Base-by-base conservation (phyloP, 2,888 invertebrate species). In the Spilosoma lubricipeda region DNA sequence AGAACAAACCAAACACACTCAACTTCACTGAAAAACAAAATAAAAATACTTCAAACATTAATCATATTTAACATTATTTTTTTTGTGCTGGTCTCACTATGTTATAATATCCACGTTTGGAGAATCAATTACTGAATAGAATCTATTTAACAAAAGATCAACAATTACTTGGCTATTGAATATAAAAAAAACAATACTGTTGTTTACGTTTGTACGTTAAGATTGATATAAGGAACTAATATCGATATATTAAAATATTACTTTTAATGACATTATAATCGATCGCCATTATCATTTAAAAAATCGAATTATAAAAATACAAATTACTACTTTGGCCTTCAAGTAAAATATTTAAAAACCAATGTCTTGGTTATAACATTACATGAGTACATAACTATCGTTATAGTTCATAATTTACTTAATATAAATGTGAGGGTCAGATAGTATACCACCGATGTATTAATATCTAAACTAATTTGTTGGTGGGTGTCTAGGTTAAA, bases 1-100 rank as follows among this genome's bases (percentile, higher is more conserved):
- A 92, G 89, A 92, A 92, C 93, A 95, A 94, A 94, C 92, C 93
- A 94, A 95, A 95, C 95, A 93, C 94, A 91, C 94, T 90, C 90
- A 88, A 90, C 89, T 91, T 91, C 89, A 91, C 91, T 90, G 90
- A 91, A 93, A 90, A 90, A 87, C 88, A 89, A 87, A 88, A 89
- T 88, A 89, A 91, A 89, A 90, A 87, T 90, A 89, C 88, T 89
- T 88, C 88, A 91, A 92, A 90, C 90, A 89, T 87, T 86, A 85
- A 82, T 81, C 84, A 82, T 77, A 85, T 80, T 85, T 87, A 86
- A 86, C 79, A 86, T 82, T 82, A 84, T 77, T 90, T 91, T 92
- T 77, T 90, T 91, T 92, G 91, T 91, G 92, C 90, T 86, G 83
- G 82, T 88, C 85, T 84, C 82, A 85, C 81, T 85, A 84, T 79